Evolutionary conservation across 2,797 vertebrate genomes (phyloP), one percentile per base, ranked within the genome.

Genomic region (Epinephelus coioides): DNA sequence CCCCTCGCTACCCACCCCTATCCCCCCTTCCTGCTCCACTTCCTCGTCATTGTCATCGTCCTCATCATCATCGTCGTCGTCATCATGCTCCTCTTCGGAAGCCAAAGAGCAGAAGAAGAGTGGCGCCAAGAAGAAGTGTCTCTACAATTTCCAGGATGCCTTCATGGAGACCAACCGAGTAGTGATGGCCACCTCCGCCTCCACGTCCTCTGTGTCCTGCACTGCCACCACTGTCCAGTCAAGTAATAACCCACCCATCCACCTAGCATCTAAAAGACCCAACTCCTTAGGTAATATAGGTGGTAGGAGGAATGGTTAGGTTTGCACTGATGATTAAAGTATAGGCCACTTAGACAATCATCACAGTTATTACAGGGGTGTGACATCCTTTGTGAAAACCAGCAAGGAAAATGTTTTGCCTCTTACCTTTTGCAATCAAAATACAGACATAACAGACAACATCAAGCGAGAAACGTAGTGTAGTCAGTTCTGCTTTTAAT

Each of bases 61-160:
- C 0, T 89, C 89, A 1, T 93, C 89, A 0, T 94, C 90, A 0
- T 93, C 91, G 0, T 93, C 94, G 4, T 94, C 91, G 2, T 93
- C 92, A 0, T 92, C 93, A 2, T 95, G 91, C 83, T 95, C 91
- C 82, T 94, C 93, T 72, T 92, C 92, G 21, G 97, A 98, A 66
- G 94, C 95, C 88, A 98, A 97, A 88, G 97, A 99, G 90, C 94
- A 92, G 92, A 98, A 96, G 89, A 98, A 97, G 95, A 97, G 91
- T 21, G 85, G 96, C 67, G 95, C 96, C 62, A 98, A 98, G 95
- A 99, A 98, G 96, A 99, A 99, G 93, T 99, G 98, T 96, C 96
- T 99, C 71, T 99, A 99, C 91, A 99, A 97, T 94, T 99, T 99
- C 96, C 98, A 99, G 94, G 98, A 99, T 94, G 97, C 97, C 95